Conservation (phyloP, 2,888 invertebrate genomes). For the Cantharis rustica region DNA sequence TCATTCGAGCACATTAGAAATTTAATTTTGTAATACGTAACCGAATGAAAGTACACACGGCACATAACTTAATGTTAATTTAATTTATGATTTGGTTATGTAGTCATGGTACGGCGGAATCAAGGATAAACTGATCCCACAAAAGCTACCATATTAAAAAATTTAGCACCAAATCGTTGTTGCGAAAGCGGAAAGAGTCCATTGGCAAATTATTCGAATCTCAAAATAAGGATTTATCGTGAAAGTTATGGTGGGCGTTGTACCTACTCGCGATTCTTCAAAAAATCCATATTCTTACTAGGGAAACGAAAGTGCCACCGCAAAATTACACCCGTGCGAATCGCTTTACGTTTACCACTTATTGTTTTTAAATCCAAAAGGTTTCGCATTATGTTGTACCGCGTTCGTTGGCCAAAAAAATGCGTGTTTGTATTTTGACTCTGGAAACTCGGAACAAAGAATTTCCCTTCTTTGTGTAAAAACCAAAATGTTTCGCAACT, state of each 20-base stretch:
- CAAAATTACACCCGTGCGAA: slow-evolving; percentile 4
- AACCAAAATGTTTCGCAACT: background rate
- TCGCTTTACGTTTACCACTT: background rate
- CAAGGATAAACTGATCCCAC: background rate
- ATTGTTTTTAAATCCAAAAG: background rate
- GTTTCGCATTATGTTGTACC: background rate
- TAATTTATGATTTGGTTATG: background rate
- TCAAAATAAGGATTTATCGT: slow-evolving; percentile 3
- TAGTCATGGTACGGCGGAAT: background rate
- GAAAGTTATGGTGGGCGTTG: slow-evolving; percentile 19
- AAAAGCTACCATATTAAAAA: background rate
- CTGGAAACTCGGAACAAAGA: slow-evolving; percentile 34
- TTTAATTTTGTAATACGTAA: background rate
- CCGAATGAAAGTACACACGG: background rate
- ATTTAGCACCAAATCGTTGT: background rate
- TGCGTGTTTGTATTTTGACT: slow-evolving; percentile 30
- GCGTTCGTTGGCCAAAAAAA: slow-evolving; percentile 28
- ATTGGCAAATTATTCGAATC: background rate
- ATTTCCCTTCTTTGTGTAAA: slow-evolving; percentile 20
- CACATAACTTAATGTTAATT: background rate
- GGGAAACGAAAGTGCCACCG: background rate
- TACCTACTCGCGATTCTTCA: slow-evolving; percentile 7
- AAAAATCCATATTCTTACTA: slow-evolving; percentile 15
- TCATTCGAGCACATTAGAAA: background rate
- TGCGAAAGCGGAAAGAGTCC: background rate